Evolutionary conservation across 2,113 vertebrate genomes (phyloP).

Genomic region (Pseudorasbora parva): DNA sequence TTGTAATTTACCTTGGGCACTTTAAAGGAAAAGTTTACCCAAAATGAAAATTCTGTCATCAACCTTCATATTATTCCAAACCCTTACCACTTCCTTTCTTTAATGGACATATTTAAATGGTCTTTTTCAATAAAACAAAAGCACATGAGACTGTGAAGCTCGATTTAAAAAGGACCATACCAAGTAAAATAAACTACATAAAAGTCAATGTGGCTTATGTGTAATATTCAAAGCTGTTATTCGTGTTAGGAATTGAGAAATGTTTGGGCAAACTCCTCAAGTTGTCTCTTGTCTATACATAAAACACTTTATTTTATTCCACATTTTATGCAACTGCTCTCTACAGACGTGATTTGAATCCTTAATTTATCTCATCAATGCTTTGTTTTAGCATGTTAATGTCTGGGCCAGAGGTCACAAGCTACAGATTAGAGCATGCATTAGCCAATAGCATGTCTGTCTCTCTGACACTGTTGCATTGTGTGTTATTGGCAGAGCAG

Average conservation of each 20-base stretch:
- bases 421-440: conserved; percentile 71
- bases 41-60: background rate
- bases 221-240: too few relatives aligned
- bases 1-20: background rate
- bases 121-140: background rate
- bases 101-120: background rate
- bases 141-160: background rate
- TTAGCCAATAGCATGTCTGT: conserved; percentile 78
- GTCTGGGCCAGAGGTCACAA: conserved; percentile 72
- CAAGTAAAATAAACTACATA: too few relatives aligned
- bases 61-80: background rate
- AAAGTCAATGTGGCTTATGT: too few relatives aligned
- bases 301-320: background rate
- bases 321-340: background rate
- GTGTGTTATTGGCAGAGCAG: conserved; percentile 75
- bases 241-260: too few relatives aligned
- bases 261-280: background rate
- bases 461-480: conserved; percentile 67
- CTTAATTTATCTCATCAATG: conserved; percentile 77
- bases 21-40: background rate
- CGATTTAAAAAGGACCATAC: background rate
- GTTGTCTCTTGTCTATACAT: background rate
- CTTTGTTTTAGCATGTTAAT: conserved; percentile 73
- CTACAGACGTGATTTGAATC: conserved; percentile 49
- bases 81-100: background rate